Base-by-base conservation (phyloP, 2,888 invertebrate species). In the Gasteruption jaculator region DNA sequence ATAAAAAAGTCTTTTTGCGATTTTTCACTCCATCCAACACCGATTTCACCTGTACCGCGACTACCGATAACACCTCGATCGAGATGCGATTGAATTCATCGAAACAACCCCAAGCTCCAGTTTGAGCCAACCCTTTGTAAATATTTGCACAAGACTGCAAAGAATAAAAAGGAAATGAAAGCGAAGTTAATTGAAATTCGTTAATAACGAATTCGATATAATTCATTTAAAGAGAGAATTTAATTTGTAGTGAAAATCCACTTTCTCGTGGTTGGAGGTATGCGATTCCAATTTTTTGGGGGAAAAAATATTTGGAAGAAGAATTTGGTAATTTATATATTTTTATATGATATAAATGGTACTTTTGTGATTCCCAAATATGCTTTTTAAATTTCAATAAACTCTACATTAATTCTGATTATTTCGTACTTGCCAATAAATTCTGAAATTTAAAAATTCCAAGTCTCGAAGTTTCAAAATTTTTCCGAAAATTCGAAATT, bases 61-160 rank as follows among this genome's bases (percentile, higher is more conserved):
- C 92, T 8, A 95, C 95, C 24, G 94, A 95, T 44, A 95, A 71
- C 43, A 95, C 95, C 73, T 95, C 94, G 1, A 95, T 88, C 0
- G 93, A 86, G 58, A 95, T 95, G 42, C 94, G 79, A 72, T 95
- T 95, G 71, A 95, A 95, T 71, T 95, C 94, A 65, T 95, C 94
- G 68, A 95, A 95, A 67, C 95, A 95, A 21, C 94, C 94, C 94
- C 94, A 94, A 7, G 92, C 90, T 1, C 94, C 94, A 12, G 93
- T 92, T 74, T 95, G 94, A 1, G 91, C 84, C 38, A 95, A 74
- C n/a, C 91, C 94, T 74, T 94, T 94, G 73, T 92, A 94, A 71
- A 94, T 94, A 68, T 91, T 91, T 18, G 91, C 94, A 54, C 91
- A 86, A 2, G 92, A 92, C 75, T 79, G 46, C 3, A 48, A 43